Evolutionary conservation across 2,888 invertebrate genomes (phyloP), one percentile per base, ranked within the genome.

Genomic region (Thumatha senex): DNA sequence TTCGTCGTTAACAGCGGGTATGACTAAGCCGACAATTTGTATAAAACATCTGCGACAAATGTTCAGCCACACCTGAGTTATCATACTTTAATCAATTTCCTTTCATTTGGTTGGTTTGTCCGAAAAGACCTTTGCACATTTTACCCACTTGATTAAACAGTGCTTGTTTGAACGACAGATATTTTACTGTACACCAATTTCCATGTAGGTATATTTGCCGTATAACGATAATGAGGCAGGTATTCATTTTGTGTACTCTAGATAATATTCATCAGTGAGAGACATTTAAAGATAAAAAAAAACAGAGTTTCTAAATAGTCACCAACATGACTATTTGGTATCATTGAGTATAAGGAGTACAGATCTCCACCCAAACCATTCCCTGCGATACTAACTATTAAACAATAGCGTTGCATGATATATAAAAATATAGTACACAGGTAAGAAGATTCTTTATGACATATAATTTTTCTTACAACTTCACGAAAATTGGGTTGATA

Each of bases 51-150:
- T 61, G 60, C 36, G 40, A 45, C 54, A 65, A 49, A 56, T 56
- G 50, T 51, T 36, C 18, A 45, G 15, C 47, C 57, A 61, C 70
- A 66, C 57, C 63, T 59, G 66, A 58, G 24, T 50, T 54, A 63
- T 46, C 53, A 46, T 39, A 36, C 18, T 53, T 45, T 61, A 69
- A 69, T 68, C 64, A 67, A 68, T 68, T 61, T 53, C 55, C 44
- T 61, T 68, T 69, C 54, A 61, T 34, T 24, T 24, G 18, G 40
- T 47, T 14, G 63, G 61, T 66, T 59, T 63, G 61, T 36, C 34
- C 45, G 12, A 35, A 15, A 7, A 54, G 46, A 56, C 52, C 61
- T 58, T 48, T 51, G 33, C 40, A 24, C 14, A 35, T 33, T 44
- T 9, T 43, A 39, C 12, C 56, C 68, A 67, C 54, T 58, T 67